These are phyloP conservation scores for Chionis minor DNA, from an alignment of 2,113 vertebrate genomes.

Conservation along the genomic window DNA sequence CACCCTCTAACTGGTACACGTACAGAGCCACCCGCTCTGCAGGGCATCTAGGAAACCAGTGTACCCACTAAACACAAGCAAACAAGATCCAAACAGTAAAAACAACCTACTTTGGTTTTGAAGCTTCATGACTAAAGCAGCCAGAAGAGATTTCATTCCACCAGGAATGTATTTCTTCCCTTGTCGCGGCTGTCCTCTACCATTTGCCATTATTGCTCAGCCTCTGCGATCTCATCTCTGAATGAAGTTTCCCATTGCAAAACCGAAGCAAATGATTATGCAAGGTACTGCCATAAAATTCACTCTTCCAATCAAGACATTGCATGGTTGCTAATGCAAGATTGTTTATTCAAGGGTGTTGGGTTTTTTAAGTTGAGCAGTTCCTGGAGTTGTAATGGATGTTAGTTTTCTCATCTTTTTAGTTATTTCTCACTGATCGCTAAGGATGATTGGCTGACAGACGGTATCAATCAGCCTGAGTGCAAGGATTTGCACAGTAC, in stretches of 20 bases:
- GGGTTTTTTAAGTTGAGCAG: neutral
- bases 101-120: neutral
- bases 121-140: neutral
- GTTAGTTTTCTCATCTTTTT: constrained; percentile 5
- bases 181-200: neutral
- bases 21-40: fast-evolving
- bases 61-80: neutral
- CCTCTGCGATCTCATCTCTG: neutral
- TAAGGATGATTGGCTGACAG: constrained; percentile 13
- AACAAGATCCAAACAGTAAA: neutral
- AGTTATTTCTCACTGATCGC: constrained; percentile 2
- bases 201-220: neutral
- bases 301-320: neutral
- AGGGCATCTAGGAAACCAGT: neutral
- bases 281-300: neutral
- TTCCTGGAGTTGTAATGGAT: neutral
- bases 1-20: fast-evolving
- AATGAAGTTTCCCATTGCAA: neutral
- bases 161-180: neutral
- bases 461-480: constrained; percentile 8
- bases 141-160: neutral
- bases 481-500: neutral
- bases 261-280: neutral
- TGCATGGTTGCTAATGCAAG: neutral
- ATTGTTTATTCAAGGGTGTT: neutral